Percentiles rank a stretch among this genome's conserved stretches.
phyloP scores from a whole-genome alignment of 1,140 invertebrate species.

The Cherax destructor region DNA sequence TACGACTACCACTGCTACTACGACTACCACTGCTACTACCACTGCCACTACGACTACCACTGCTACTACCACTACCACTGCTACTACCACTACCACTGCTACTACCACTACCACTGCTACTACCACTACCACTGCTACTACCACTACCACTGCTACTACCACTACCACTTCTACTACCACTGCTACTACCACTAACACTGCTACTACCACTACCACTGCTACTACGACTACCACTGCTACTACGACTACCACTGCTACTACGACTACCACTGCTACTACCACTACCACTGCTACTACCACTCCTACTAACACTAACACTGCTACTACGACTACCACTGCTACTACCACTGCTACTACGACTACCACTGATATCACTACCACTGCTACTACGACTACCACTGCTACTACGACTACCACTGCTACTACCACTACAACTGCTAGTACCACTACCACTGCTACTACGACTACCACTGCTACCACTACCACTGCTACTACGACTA shows the following conservation, averaged over 20 bases:
- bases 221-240: background rate
- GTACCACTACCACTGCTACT: background rate
- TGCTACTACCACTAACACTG: too few species aligned
- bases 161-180: too few species aligned
- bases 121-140: background rate
- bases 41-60: background rate
- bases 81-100: background rate
- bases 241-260: too few species aligned
- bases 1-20: too few species aligned
- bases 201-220: background rate
- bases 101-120: conserved; percentile 6
- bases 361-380: too few species aligned
- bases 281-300: background rate
- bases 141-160: background rate
- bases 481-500: background rate
- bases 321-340: too few species aligned
- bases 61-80: background rate
- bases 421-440: background rate
- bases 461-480: too few species aligned
- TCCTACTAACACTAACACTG: too few species aligned
- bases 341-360: too few species aligned
- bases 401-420: too few species aligned
- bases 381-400: too few species aligned
- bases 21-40: background rate
- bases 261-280: background rate